Evolutionary conservation across 2,888 invertebrate genomes (phyloP), one percentile per base, ranked within the genome.

Genomic region (Andrena praecox): DNA sequence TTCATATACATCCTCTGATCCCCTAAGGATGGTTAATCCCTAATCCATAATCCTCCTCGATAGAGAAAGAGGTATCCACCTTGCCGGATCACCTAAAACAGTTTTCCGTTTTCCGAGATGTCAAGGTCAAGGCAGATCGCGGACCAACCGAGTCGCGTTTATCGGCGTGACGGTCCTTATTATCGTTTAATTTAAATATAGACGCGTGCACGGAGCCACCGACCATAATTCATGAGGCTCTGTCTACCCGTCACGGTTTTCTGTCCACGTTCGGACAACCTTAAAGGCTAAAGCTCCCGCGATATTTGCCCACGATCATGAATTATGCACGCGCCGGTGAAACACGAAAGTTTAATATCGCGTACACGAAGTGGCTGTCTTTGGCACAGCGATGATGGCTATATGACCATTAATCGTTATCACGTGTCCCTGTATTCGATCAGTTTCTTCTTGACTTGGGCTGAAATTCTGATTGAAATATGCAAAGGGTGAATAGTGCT

Each of bases 171-270:
- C 64, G 16, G 27, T 50, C 24, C 56, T 70, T 66, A 66, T 71
- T 71, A 80, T 66, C 70, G 76, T 70, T 52, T 60, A 80, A 79
- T 68, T 75, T 75, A 71, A 66, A 66, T 69, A 60, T 42, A 66
- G 48, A 76, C 56, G 56, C 50, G 33, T 12, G 29, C 60, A 35
- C 27, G 10, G 12, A n/a, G 71, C 48, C 35, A 20, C 29, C 16
- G 52, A 35, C 60, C 42, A 73, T 77, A 77, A 77, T 77, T 77
- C 73, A 77, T 54, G 73, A 77, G 60, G n/a, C 66, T 77, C 77
- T 67, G 66, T 66, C 73, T 56, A 56, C 68, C 77, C 60, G 75
- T 75, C 62, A 68, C 68, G 77, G 50, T 68, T 54, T 74, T 74
- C 78, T 56, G 62, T 68, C 67, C 74, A 74, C 42, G 74, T 48